Conservation (phyloP, 2,888 invertebrate genomes). For the Cordilura impudica region DNA sequence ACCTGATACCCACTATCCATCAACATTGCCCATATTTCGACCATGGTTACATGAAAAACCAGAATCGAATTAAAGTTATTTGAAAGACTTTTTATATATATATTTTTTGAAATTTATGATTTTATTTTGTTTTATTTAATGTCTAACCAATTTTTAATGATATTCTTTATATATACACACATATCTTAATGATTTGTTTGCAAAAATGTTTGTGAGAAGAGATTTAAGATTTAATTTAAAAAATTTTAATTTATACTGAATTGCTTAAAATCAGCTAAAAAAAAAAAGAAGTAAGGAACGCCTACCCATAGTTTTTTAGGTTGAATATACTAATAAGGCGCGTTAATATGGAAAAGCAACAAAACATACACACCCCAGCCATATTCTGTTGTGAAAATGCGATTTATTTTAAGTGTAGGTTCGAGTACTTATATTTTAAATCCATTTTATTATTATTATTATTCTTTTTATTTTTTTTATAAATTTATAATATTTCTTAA, state of each 20-base stretch:
- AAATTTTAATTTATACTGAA: constrained; percentile 10
- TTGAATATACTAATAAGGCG: background rate
- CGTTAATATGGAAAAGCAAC: constrained; percentile 1
- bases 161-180: background rate
- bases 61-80: constrained; percentile 67
- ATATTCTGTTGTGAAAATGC: constrained; percentile 57
- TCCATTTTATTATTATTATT: constrained; percentile 29
- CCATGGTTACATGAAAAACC: constrained; percentile 89
- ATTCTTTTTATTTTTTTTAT: constrained; percentile 53
- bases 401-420: constrained; percentile 52
- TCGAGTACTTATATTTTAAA: constrained; percentile 51
- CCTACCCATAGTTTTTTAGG: constrained; percentile 26
- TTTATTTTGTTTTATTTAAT: constrained; percentile 4
- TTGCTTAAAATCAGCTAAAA: background rate
- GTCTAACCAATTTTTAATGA: constrained; percentile 26
- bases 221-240: constrained; percentile 4
- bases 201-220: constrained; percentile 2
- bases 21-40: constrained; percentile 92
- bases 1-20: constrained; percentile 94
- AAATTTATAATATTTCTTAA: constrained; percentile 58
- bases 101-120: background rate
- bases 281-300: too few relatives aligned
- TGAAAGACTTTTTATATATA: background rate
- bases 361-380: constrained; percentile 44
- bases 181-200: constrained; percentile 4